A percentile compares a stretch with the other conserved stretches of the same genome.
phyloP scores from a whole-genome alignment of 2,888 invertebrate species.

The Spialia ferax region DNA sequence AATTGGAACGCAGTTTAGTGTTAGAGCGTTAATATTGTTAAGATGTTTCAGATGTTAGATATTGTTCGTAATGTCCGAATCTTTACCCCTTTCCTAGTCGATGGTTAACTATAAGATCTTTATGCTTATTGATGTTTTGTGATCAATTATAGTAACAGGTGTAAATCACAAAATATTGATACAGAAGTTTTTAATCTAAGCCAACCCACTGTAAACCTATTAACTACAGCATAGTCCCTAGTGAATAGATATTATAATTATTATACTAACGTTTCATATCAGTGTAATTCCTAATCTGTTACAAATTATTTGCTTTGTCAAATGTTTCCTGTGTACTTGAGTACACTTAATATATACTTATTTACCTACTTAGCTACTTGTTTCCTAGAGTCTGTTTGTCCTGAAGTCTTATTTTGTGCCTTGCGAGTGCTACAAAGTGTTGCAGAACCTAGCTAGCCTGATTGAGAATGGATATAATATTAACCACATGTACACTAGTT shows the following conservation, averaged over 20 bases:
- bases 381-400: slow-evolving; percentile 51
- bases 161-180: slow-evolving; percentile 44
- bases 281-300: slow-evolving; percentile 53
- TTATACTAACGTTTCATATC: slow-evolving; percentile 47
- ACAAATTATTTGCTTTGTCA: slow-evolving; percentile 50
- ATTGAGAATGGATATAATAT: not conserved
- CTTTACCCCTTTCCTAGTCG: slow-evolving; percentile 67
- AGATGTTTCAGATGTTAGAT: slow-evolving; percentile 62
- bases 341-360: slow-evolving; percentile 14
- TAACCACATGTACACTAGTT: not conserved
- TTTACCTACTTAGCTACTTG: slow-evolving; percentile 29
- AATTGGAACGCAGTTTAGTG: slow-evolving; percentile 50
- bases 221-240: slow-evolving; percentile 28
- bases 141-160: not conserved
- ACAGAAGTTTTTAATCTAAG: slow-evolving; percentile 46
- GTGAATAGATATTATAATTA: slow-evolving; percentile 22
- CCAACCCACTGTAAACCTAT: slow-evolving; percentile 47
- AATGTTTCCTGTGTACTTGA: slow-evolving; percentile 48
- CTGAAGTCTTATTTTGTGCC: slow-evolving; percentile 77
- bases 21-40: slow-evolving; percentile 63
- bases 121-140: slow-evolving; percentile 56
- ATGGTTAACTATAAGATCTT: slow-evolving; percentile 65
- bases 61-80: slow-evolving; percentile 60
- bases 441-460: slow-evolving; percentile 52
- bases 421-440: slow-evolving; percentile 67